Evolutionary conservation across 2,113 vertebrate genomes (phyloP), one percentile per base, ranked within the genome.

Genomic region (Dermatemys mawii): DNA sequence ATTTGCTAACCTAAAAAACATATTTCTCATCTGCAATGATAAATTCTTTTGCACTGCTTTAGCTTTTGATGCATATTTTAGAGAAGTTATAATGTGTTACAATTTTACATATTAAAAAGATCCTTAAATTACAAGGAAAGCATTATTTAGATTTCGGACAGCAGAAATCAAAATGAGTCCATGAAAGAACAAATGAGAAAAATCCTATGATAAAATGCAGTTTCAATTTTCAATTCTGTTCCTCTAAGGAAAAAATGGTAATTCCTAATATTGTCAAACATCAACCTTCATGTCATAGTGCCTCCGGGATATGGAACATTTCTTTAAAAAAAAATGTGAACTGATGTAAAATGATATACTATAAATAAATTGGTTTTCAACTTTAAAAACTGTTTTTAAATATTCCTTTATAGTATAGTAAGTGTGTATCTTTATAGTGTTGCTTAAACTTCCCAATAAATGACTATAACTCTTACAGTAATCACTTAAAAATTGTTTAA

Each of bases 401-500:
- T 90, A n/a, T 86, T 12, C 11, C 3, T 79, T 92, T 75, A 46
- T n/a, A n/a, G 16, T 70, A 55, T 67, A 26, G 26, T 35, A 81
- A 86, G 78, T 84, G 32, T 1, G 1, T 63, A 19, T 57, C 73
- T 84, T 88, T 93, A 2, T 85, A 26, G 26, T 21, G 5, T 83
- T 95, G 7, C 41, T 89, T 90, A 32, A 83, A 81, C 9, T 76
- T 92, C 21, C 35, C 17, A 78, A 0, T 92, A 6, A 16, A 5
- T 83, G 10, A 75, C 78, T 86, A 4, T 78, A 91, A 83, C 6
- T 48, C 8, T 78, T 83, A 75, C n/a, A 49, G n/a, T 85, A 93
- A 83, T 49, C 49, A 7, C 49, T 76, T 73, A 48, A 81, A 81
- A 85, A 87, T 87, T 75, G 4, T 80, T 91, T 48, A 92, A 90